Evolutionary conservation across 2,888 invertebrate species (phyloP).

Genomic region (Autographa gamma): DNA sequence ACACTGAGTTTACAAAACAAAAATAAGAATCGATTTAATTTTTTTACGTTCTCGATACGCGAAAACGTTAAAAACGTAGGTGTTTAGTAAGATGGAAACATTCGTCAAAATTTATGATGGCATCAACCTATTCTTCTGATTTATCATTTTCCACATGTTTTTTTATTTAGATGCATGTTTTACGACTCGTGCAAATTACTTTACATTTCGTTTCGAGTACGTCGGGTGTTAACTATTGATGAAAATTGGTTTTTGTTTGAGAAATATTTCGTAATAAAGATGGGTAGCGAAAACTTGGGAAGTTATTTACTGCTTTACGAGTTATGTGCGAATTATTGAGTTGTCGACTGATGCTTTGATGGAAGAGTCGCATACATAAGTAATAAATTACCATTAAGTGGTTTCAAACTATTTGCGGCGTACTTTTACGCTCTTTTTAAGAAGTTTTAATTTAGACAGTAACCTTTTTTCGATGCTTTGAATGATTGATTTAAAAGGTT

Average conservation of each 20-base stretch:
- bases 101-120: conserved; percentile 48
- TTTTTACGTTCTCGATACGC: conserved; percentile 13
- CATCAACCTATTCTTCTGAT: conserved; percentile 28
- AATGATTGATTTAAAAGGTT: no score
- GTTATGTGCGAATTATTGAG: not conserved
- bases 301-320: not conserved
- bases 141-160: conserved; percentile 30
- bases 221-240: not conserved
- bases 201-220: conserved; percentile 20
- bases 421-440: not conserved
- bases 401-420: no score
- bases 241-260: conserved; percentile 2
- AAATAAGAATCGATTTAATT: not conserved
- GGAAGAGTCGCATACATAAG: not conserved
- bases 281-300: conserved; percentile 1
- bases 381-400: no score
- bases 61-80: conserved; percentile 17
- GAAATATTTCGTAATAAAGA: not conserved
- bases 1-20: not conserved
- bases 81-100: conserved; percentile 40
- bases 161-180: conserved; percentile 38
- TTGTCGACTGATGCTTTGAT: not conserved
- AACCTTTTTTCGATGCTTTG: no score
- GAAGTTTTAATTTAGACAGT: no score
- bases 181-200: conserved; percentile 12